phyloP scores from a whole-genome alignment of 2,797 vertebrate genomes.

The Bucorvus abyssinicus region DNA sequence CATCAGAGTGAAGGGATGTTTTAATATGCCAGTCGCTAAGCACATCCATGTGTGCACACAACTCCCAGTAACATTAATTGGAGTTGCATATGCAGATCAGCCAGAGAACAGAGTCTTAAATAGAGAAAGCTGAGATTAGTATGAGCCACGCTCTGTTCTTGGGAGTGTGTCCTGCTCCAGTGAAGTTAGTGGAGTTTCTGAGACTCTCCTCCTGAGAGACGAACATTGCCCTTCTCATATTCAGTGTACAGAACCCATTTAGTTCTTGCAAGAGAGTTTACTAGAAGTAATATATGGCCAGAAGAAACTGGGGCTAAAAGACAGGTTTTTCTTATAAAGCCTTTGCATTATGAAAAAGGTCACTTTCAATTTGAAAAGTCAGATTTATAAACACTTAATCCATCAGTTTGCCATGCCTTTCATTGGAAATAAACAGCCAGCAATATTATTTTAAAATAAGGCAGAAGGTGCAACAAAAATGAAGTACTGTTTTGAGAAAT shows the following conservation, averaged over 20 bases:
- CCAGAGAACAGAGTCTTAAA: background rate
- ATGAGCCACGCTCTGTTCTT: background rate
- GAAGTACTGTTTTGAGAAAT: constrained; percentile 66
- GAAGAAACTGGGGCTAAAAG: constrained; percentile 6
- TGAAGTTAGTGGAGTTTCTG: background rate
- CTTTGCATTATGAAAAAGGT: constrained; percentile 45
- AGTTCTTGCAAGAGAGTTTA: background rate
- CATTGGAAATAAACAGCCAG: constrained; percentile 62
- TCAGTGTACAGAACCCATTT: background rate
- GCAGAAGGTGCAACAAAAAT: constrained; percentile 67
- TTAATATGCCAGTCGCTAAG: constrained; percentile 11
- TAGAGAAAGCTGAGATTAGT: background rate
- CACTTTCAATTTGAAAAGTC: constrained; percentile 30
- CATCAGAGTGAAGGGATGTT: background rate
- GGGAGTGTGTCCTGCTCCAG: background rate
- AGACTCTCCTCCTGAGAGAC: background rate
- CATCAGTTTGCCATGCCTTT: background rate
- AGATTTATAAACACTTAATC: constrained; percentile 63
- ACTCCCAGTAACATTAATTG: constrained; percentile 24
- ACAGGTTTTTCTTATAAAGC: constrained; percentile 36
- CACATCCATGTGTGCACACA: background rate
- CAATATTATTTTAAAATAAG: constrained; percentile 65
- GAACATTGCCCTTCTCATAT: background rate
- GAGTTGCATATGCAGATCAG: background rate
- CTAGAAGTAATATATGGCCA: background rate